Percentiles rank a stretch among this genome's conserved stretches.
Evolutionary conservation across 2,797 vertebrate genomes (phyloP).

Genomic region (Bradypodion pumilum): DNA sequence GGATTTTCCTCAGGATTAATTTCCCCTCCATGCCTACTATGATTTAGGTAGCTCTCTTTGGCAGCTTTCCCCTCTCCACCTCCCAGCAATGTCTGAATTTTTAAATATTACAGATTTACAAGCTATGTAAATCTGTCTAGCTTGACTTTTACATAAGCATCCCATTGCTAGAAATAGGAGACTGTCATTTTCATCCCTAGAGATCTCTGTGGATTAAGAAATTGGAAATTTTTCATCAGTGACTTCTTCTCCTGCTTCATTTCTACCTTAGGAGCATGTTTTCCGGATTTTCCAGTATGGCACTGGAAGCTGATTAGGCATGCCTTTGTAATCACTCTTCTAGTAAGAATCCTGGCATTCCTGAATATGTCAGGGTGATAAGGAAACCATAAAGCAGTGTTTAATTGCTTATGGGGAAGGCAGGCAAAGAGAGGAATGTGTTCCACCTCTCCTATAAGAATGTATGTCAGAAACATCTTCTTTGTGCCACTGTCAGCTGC

Average conservation of each 20-base stretch:
- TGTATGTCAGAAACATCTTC: conserved; percentile 9
- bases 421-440: conserved; percentile 27
- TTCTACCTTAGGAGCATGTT: conserved; percentile 58
- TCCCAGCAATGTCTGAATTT: background rate
- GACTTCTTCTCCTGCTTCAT: conserved; percentile 51
- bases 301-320: conserved; percentile 60
- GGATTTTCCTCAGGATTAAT: background rate
- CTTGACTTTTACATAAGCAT: background rate
- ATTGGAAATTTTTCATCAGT: conserved; percentile 55
- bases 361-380: conserved; percentile 63
- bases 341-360: conserved; percentile 65
- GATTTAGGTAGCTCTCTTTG: background rate
- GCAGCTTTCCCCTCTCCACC: background rate
- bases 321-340: conserved; percentile 60
- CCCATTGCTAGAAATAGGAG: conserved; percentile 26
- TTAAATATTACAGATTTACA: background rate
- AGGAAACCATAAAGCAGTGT: conserved; percentile 60
- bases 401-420: conserved; percentile 50
- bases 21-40: no score
- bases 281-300: conserved; percentile 70
- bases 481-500: background rate
- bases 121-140: background rate
- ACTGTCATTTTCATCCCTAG: background rate
- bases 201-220: conserved; percentile 27
- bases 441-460: background rate